Evolutionary conservation across 1,140 invertebrate genomes (phyloP).

Genomic region (Drosophila bipectinata): DNA sequence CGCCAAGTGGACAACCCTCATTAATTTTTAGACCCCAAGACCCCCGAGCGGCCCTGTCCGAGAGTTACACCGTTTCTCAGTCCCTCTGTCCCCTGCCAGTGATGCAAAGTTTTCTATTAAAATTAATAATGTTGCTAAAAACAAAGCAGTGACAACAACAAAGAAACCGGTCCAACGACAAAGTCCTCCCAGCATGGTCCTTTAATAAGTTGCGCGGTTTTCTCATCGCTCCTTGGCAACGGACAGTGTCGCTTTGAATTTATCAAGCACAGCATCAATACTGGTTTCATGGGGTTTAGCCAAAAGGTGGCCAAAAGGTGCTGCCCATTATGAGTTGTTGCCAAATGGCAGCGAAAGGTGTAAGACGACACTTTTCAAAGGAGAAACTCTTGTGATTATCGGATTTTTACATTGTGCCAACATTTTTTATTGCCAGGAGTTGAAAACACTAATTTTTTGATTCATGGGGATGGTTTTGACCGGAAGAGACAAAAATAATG

Average conservation of each 20-base stretch:
- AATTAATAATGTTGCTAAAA: conserved; percentile 80
- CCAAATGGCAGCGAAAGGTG: conserved; percentile 35
- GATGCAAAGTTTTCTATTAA: conserved; percentile 77
- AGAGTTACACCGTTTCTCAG: neutral
- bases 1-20: conserved; percentile 82
- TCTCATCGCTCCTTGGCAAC: conserved; percentile 37
- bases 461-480: neutral
- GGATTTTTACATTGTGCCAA: conserved; percentile 11
- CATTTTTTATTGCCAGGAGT: neutral
- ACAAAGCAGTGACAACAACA: conserved; percentile 57
- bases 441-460: neutral
- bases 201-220: conserved; percentile 64
- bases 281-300: conserved; percentile 36
- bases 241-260: conserved; percentile 54
- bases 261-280: conserved; percentile 72
- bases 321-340: conserved; percentile 22
- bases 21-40: conserved; percentile 61
- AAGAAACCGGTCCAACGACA: conserved; percentile 44
- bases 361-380: conserved; percentile 39
- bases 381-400: conserved; percentile 4
- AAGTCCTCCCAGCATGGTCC: conserved; percentile 53
- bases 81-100: neutral
- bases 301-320: conserved; percentile 18
- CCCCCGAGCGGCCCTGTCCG: neutral
- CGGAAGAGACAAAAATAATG: neutral